Base-by-base conservation (phyloP, 2,113 vertebrate species). In the Hyaena hyaena region DNA sequence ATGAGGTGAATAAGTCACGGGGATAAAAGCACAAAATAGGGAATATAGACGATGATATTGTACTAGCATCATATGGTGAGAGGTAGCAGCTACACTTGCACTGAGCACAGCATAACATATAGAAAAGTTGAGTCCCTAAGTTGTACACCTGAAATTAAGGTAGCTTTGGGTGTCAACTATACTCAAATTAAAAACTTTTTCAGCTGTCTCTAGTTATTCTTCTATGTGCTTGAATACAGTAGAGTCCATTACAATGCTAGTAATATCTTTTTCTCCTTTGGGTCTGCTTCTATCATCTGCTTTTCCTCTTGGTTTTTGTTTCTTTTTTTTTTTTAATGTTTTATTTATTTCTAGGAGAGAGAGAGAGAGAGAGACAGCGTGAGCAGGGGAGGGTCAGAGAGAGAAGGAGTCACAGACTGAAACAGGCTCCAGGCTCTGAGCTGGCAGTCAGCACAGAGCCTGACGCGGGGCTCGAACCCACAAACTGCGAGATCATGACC, bases 241-340 rank as follows among this genome's bases (percentile, higher is more conserved):
- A 58, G 28, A 94, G 53, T 80, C 55, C 7, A 24, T 35, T 86
- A 53, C 33, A 26, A 86, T 50, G 50, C 50, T 53, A n/a, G 7
- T 10, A 96, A 43, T 79, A 90, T 45, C 23, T 83, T 94, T 69
- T 65, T 81, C 43, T 88, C 23, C 19, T 92, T 50, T 16, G 58
- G 16, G 19, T 88, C 63, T 85, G n/a, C 7, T 73, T 76, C 76
- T 88, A 45, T 87, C 7, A 7, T 50, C n/a, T 88, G 2, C 24
- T 87, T 91, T 73, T 87, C 55, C 48, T 69, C 35, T 88, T 33
- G 19, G 1, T n/a, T 93, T 87, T 86, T 43, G 10, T 63, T 88
- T 43, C 68, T 85, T 82, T n/a, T n/a, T n/a, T n/a, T n/a, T 63
- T 90, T 89, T 82, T n/a, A 61, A 61, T n/a, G n/a, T n/a, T n/a